Evolutionary conservation across 2,113 vertebrate genomes (phyloP), one percentile per base, ranked within the genome.

Genomic region (Muntiacus reevesi): DNA sequence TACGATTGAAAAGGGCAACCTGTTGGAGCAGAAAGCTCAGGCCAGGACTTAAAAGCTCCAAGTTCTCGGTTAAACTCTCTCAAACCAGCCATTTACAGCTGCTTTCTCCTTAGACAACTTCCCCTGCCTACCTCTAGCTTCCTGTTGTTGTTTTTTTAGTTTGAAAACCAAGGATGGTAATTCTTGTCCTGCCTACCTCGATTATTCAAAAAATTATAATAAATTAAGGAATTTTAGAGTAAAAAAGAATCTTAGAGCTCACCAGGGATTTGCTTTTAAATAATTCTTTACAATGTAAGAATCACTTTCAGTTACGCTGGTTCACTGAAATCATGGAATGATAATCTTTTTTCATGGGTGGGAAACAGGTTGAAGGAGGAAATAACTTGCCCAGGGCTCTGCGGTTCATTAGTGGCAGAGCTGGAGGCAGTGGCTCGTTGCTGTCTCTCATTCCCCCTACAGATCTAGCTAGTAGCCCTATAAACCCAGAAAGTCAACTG

Each of bases 201-300:
- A 85, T 17, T 64, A 52, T 78, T 74, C 92, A 94, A 59, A 92
- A 81, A 16, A 45, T 36, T 33, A 13, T 19, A 45, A 67, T 5
- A 54, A 17, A 55, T 50, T 60, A 91, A 43, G 36, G 59, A 93
- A 64, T 30, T 60, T 81, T 30, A 71, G 45, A 54, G 13, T 78
- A 55, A 23, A 94, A 67, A 90, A 60, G 19, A 47, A 90, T 84
- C 43, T 55, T 87, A 7, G 74, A 36, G 84, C 62, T 94, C 33
- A 88, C 28, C 40, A 54, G 62, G 33, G 64, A 54, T 36, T 92
- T 94, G 85, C 28, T 57, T 79, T 36, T 43, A 92, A 76, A 9
- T 21, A 55, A 57, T 74, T 87, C 27, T 90, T 78, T 57, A 54
- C 52, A 83, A 50, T 27, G 33, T 45, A 59, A 21, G 40, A 95